These are phyloP conservation scores for Meloidogyne hapla DNA, from an alignment of 1,140 invertebrate genomes.

Conservation along the genomic window DNA sequence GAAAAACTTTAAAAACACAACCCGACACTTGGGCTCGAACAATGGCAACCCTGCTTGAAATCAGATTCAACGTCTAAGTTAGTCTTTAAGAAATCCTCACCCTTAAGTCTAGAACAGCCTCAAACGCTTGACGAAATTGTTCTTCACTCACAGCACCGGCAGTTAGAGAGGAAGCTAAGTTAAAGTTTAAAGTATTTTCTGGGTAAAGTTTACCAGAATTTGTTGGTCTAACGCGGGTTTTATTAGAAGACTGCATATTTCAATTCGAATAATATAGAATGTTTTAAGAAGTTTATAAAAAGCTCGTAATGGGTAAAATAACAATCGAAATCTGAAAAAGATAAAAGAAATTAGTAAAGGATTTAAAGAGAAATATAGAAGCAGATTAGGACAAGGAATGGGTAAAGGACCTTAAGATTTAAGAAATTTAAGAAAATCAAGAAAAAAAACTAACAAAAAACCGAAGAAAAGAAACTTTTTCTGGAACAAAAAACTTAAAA, in stretches of 20 bases:
- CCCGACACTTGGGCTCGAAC: no score
- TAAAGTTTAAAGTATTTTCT: not conserved
- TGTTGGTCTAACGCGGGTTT: not conserved
- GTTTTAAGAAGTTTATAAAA: not conserved
- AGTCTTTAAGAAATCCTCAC: constrained; percentile 9
- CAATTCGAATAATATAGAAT: not conserved
- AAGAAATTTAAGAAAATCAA: no score
- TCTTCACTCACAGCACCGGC: constrained; percentile 44
- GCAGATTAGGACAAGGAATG: no score
- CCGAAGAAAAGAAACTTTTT: no score
- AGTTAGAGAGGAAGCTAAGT: constrained; percentile 23
- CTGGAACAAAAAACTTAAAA: no score
- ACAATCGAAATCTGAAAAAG: not conserved
- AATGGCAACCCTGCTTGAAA: no score
- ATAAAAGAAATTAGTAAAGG: no score
- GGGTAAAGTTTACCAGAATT: not conserved
- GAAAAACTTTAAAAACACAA: no score
- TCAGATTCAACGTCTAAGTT: no score
- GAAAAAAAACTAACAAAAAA: no score
- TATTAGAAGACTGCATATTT: not conserved
- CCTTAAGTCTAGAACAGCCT: constrained; percentile 30
- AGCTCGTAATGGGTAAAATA: not conserved
- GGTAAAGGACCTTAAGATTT: no score
- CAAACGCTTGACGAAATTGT: constrained; percentile 40
- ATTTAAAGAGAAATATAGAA: no score